phyloP scores from a whole-genome alignment of 1,140 invertebrate species.

The Calycopis cecrops region DNA sequence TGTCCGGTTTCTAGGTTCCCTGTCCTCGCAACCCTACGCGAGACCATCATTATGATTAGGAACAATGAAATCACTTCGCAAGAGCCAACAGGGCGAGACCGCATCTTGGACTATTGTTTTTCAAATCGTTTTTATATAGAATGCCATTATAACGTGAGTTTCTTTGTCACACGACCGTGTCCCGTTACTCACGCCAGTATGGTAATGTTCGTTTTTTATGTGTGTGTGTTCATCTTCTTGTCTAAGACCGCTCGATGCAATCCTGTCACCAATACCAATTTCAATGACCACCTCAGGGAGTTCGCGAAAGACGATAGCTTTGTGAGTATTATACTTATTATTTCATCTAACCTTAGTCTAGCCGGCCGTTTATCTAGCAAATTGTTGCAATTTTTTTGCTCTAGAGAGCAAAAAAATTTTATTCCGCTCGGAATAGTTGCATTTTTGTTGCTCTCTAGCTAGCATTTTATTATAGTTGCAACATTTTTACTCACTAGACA shows the following conservation, averaged over 20 bases:
- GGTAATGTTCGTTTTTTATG: slow-evolving; percentile 13
- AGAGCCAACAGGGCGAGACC: slow-evolving; percentile 56
- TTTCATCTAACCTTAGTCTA: too few species aligned
- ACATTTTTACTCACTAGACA: too few species aligned
- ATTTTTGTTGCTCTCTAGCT: too few species aligned
- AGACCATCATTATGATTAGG: slow-evolving; percentile 55
- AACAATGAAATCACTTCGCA: slow-evolving; percentile 64
- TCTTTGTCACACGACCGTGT: slow-evolving; percentile 29
- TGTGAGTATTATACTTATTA: slow-evolving; percentile 34
- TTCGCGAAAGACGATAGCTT: slow-evolving; percentile 39
- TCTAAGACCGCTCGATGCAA: slow-evolving; percentile 30
- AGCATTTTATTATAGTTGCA: too few species aligned
- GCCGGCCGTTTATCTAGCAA: too few species aligned
- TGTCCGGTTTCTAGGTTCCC: too few species aligned
- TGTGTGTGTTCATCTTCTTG: slow-evolving; percentile 14
- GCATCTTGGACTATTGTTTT: slow-evolving; percentile 54
- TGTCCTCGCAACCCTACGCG: too few species aligned
- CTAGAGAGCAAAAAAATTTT: too few species aligned
- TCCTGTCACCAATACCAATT: slow-evolving; percentile 46
- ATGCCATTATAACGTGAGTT: slow-evolving; percentile 28
- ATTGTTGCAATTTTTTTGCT: too few species aligned
- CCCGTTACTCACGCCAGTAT: slow-evolving; percentile 17
- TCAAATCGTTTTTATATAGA: slow-evolving; percentile 66
- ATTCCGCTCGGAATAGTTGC: too few species aligned
- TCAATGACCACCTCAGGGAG: slow-evolving; percentile 50